Evolutionary conservation across 2,888 invertebrate genomes (phyloP).

Genomic region (Cylloceria caligata): DNA sequence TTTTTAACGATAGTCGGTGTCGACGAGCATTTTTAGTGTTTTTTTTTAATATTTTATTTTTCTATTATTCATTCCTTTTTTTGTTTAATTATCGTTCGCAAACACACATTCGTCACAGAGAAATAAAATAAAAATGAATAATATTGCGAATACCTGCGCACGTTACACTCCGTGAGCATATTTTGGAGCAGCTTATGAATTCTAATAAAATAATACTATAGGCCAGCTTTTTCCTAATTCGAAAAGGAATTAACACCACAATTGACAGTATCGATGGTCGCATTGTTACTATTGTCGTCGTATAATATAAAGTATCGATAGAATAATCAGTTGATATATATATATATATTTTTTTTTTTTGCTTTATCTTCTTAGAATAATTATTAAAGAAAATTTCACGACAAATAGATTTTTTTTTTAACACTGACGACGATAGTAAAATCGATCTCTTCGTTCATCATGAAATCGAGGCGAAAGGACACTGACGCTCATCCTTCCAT

Average conservation of each 20-base stretch:
- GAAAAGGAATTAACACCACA: slow-evolving; percentile 64
- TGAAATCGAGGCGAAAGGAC: slow-evolving; percentile 19
- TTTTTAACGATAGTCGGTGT: slow-evolving; percentile 25
- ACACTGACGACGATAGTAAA: slow-evolving; percentile 61
- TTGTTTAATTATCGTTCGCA: slow-evolving; percentile 22
- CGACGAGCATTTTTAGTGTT: slow-evolving; percentile 22
- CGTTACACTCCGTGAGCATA: slow-evolving; percentile 46
- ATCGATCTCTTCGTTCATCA: slow-evolving; percentile 50
- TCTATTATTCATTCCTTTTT: slow-evolving; percentile 14
- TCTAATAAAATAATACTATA: slow-evolving; percentile 62
- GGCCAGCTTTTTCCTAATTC: slow-evolving; percentile 60
- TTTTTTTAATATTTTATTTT: no score
- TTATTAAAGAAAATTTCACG: slow-evolving; percentile 22
- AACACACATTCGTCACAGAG: slow-evolving; percentile 39
- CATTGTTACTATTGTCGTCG: slow-evolving; percentile 61
- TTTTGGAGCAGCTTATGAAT: slow-evolving; percentile 60
- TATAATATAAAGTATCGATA: slow-evolving; percentile 1
- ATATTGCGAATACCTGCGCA: slow-evolving; percentile 48
- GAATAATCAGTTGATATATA: slow-evolving; percentile 9
- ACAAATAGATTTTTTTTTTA: slow-evolving; percentile 29
- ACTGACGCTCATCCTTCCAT: slow-evolving; percentile 1
- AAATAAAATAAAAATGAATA: slow-evolving; percentile 28
- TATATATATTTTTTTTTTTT: no score
- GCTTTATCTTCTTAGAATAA: neutral
- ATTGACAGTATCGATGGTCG: slow-evolving; percentile 65